A percentile compares a stretch with the other conserved stretches of the same genome.
These are phyloP conservation scores for Neosalanx taihuensis DNA, from an alignment of 2,797 vertebrate species.

Conservation along the genomic window DNA sequence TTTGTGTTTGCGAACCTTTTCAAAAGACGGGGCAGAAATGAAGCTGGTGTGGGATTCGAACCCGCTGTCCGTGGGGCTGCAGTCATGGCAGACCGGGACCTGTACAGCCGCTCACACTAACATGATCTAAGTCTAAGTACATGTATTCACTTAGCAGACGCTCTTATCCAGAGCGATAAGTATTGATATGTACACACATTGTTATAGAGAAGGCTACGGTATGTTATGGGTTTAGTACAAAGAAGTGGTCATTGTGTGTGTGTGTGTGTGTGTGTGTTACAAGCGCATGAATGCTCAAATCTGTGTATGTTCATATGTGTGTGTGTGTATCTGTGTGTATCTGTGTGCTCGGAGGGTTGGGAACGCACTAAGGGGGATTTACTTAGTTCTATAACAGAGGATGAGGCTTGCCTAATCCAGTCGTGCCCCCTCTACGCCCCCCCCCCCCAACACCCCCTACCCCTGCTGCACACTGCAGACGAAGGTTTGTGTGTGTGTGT, in stretches of 20 bases:
- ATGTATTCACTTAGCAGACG: neutral
- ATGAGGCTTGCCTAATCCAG: constrained; percentile 5
- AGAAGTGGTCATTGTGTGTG: neutral
- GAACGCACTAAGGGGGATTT: constrained; percentile 5
- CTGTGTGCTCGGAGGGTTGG: neutral
- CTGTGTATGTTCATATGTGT: neutral
- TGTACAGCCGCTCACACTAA: too few species aligned
- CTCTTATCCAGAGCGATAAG: too few species aligned
- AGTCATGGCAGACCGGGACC: neutral
- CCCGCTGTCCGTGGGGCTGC: neutral
- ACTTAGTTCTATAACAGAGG: constrained; percentile 4
- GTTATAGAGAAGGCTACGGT: neutral
- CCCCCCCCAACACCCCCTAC: neutral
- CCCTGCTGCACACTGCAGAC: neutral
- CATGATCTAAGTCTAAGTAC: too few species aligned
- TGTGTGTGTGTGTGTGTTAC: constrained; percentile 15
- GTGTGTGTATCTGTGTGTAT: neutral
- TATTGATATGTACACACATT: neutral
- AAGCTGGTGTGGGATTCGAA: neutral
- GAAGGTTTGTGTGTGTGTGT: neutral
- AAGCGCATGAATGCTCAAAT: neutral
- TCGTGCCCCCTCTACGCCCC: neutral
- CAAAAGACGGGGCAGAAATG: neutral
- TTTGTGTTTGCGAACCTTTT: too few species aligned
- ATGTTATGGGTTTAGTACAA: neutral